Evolutionary conservation across 2,797 vertebrate genomes (phyloP).

Genomic region (Chanos chanos): DNA sequence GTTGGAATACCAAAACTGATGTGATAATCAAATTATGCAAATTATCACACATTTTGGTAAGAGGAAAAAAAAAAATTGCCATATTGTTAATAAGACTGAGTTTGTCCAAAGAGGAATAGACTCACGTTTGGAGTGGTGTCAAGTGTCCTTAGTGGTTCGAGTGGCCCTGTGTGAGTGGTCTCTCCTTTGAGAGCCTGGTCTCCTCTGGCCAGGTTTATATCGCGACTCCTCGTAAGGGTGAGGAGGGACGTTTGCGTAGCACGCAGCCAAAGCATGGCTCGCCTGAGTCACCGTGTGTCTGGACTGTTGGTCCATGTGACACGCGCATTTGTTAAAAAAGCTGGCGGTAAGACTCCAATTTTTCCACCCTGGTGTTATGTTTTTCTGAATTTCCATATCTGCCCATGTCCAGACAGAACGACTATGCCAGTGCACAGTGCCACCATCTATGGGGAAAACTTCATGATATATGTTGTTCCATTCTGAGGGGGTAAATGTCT

Average conservation of each 20-base stretch:
- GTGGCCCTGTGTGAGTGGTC: background rate
- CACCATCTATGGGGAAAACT: too few relatives aligned
- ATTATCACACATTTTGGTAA: background rate
- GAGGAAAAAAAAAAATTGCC: background rate
- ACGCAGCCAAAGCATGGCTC: constrained; percentile 46
- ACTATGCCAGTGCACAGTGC: too few relatives aligned
- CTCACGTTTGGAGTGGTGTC: constrained; percentile 1
- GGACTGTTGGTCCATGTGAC: constrained; percentile 32
- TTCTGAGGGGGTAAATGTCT: too few relatives aligned
- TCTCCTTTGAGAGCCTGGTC: background rate
- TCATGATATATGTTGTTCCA: too few relatives aligned
- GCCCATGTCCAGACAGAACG: constrained; percentile 6
- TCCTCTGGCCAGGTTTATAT: constrained; percentile 11
- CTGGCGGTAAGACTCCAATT: constrained; percentile 45
- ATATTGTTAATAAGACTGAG: background rate
- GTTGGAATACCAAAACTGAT: too few relatives aligned
- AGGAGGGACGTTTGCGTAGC: constrained; percentile 5
- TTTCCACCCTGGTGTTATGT: constrained; percentile 46
- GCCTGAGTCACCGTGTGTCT: constrained; percentile 61
- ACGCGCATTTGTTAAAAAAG: constrained; percentile 51
- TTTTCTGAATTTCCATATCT: background rate
- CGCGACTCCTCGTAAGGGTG: too few relatives aligned
- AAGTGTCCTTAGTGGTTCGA: background rate
- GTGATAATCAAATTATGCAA: background rate
- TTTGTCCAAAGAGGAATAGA: background rate